These are phyloP conservation scores for Megalonaias nervosa DNA, from an alignment of 1,140 invertebrate species.

Conservation along the genomic window DNA sequence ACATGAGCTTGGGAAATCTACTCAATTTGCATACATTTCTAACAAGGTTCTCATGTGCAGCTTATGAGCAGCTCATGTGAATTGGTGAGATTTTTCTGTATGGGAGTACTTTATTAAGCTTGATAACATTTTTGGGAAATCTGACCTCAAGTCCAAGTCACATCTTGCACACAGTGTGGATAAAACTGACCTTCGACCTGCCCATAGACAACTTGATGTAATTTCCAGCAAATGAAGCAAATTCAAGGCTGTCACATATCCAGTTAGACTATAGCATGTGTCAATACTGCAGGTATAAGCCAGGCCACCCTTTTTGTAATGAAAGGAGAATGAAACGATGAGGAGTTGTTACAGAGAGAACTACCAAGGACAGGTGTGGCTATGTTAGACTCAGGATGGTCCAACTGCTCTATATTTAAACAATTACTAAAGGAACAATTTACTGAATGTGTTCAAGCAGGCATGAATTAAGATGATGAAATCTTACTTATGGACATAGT, in stretches of 20 bases:
- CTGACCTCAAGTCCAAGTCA: constrained; percentile 4
- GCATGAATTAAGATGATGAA: constrained; percentile 1
- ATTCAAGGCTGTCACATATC: constrained; percentile 8
- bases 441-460: constrained; percentile 15
- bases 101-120: constrained; percentile 13
- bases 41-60: no score
- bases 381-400: constrained; percentile 14
- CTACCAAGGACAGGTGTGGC: not conserved
- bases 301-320: constrained; percentile 10
- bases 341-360: constrained; percentile 2
- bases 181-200: constrained; percentile 11
- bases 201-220: constrained; percentile 9
- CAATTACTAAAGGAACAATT: constrained; percentile 10
- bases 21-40: no score
- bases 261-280: constrained; percentile 16
- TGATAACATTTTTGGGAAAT: not conserved
- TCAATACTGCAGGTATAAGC: constrained; percentile 14
- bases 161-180: constrained; percentile 11
- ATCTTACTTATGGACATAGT: constrained; percentile 2
- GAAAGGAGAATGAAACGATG: constrained; percentile 4
- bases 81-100: no score
- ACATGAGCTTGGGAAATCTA: no score
- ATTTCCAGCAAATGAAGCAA: constrained; percentile 6
- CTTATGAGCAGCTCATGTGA: no score
- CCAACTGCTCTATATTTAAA: constrained; percentile 9